Evolutionary conservation across 1,140 invertebrate species (phyloP).

Genomic region (Drosophila sp.): DNA sequence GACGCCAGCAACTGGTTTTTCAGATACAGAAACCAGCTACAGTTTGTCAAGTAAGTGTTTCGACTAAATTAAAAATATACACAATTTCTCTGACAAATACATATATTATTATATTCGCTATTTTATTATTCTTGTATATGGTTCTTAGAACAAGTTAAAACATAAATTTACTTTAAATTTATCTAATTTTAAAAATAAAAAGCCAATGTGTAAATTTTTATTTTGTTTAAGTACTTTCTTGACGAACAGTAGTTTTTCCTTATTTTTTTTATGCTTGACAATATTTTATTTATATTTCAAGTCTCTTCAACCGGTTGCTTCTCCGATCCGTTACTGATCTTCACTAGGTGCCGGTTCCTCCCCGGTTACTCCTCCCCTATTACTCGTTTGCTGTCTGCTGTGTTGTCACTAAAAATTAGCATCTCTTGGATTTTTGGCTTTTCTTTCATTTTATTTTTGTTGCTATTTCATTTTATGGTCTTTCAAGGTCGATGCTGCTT

Average conservation of each 20-base stretch:
- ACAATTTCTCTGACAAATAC: too few species aligned
- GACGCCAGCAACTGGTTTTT: conserved; percentile 72
- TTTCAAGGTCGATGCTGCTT: conserved; percentile 44
- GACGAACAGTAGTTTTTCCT: neutral
- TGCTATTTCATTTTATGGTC: conserved; percentile 27
- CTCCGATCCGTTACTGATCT: conserved; percentile 44
- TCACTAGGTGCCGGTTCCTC: conserved; percentile 47
- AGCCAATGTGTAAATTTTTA: too few species aligned
- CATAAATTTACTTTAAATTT: too few species aligned
- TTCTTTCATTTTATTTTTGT: conserved; percentile 41
- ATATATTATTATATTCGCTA: too few species aligned
- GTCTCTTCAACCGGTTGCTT: conserved; percentile 64
- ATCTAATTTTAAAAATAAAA: too few species aligned
- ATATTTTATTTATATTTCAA: conserved; percentile 59
- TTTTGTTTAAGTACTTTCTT: too few species aligned
- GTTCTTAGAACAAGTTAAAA: too few species aligned
- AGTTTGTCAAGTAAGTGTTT: too few species aligned
- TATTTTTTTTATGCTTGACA: conserved; percentile 46
- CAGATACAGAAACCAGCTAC: conserved; percentile 1
- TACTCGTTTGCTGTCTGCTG: conserved; percentile 17
- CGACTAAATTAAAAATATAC: too few species aligned
- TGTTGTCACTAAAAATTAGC: conserved; percentile 71
- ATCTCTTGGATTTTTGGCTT: conserved; percentile 57
- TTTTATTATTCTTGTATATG: too few species aligned
- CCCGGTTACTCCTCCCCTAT: neutral